Conservation (phyloP, 2,888 invertebrate species). For the Amiota communis region DNA sequence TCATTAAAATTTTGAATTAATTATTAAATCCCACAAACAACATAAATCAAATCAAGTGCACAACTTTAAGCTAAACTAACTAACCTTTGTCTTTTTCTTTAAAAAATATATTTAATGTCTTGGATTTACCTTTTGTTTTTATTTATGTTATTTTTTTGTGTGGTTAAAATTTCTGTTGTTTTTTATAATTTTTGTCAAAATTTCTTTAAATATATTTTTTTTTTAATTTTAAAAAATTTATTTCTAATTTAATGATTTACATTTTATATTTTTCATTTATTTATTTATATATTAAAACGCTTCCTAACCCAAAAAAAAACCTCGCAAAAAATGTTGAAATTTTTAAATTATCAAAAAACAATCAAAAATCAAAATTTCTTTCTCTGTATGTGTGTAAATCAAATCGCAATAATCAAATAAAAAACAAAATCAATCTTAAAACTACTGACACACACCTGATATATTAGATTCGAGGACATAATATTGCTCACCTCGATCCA, state of each 20-base stretch:
- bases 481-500: constrained; percentile 98
- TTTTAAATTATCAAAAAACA: constrained; percentile 48
- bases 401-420: constrained; percentile 40
- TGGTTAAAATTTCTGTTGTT: constrained; percentile 22
- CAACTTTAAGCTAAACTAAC: too few relatives aligned
- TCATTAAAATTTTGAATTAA: too few relatives aligned
- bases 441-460: constrained; percentile 52
- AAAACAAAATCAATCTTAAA: constrained; percentile 31
- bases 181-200: constrained; percentile 36
- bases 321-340: constrained; percentile 46
- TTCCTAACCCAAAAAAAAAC: constrained; percentile 56
- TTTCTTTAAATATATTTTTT: constrained; percentile 46
- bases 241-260: too few relatives aligned
- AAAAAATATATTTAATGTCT: too few relatives aligned
- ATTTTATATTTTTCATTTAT: constrained; percentile 19
- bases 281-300: constrained; percentile 37
- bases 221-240: constrained; percentile 50
- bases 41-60: too few relatives aligned
- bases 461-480: constrained; percentile 95
- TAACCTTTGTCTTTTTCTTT: too few relatives aligned
- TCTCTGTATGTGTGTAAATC: constrained; percentile 29
- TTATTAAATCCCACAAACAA: too few relatives aligned
- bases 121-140: neutral
- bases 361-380: constrained; percentile 39
- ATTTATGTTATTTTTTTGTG: constrained; percentile 31